Evolutionary conservation across 2,888 invertebrate species (phyloP), one percentile per base, ranked within the genome.

Genomic region (Epiblema foenella): DNA sequence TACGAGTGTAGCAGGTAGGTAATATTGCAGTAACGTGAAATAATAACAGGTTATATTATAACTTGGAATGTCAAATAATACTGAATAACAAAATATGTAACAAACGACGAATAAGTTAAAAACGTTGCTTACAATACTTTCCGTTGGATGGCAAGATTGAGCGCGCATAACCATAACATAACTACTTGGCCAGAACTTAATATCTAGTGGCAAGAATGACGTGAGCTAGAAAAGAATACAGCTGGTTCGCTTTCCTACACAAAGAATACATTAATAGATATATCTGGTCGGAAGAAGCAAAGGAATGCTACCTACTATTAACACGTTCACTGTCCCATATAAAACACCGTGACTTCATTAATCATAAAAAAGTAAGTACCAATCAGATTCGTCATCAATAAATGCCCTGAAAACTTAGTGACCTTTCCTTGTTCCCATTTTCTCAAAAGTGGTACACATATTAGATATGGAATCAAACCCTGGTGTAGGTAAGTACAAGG

Each of bases 171-270:
- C 42, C 58, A 15, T 56, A 52, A 39, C 20, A 66, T n/a, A n/a
- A n/a, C 73, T 80, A 81, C 73, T 76, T 81, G 81, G 80, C 81
- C 78, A 77, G 60, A 77, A 81, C 78, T 78, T 83, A n/a, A 81
- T 76, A 68, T 75, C 70, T 70, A 70, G 54, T 70, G 70, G 70
- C 70, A 70, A 70, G 70, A 76, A 80, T 81, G 77, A 73, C 18
- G 68, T 70, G 73, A 73, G 74, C 72, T 68, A 29, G 17, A 62
- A 17, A 33, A 60, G 46, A 54, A 68, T 7, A 42, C 56, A 42
- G 56, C 33, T 62, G 29, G 8, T 29, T 29, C 8, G 24, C 29
- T 15, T 24, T 12, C 12, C 24, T 29, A 7, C 12, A 62, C 10
- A 24, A 24, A 24, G 2, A 24, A 24, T n/a, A n/a, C n/a, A n/a